These are phyloP conservation scores for Ailurus styani DNA, from an alignment of 2,113 vertebrate species.

Conservation along the genomic window DNA sequence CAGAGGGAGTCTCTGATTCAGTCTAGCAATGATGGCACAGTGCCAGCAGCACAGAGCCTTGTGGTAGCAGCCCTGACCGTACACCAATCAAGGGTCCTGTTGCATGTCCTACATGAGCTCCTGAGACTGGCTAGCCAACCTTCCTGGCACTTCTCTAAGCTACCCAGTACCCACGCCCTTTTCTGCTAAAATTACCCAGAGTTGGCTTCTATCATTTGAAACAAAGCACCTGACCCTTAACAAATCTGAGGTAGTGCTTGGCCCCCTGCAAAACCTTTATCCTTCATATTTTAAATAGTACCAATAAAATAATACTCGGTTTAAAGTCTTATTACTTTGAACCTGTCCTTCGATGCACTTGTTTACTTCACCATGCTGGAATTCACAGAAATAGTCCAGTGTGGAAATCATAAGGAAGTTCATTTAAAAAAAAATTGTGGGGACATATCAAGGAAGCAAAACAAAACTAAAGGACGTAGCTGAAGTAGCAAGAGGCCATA, in stretches of 20 bases:
- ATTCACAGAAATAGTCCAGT: not conserved
- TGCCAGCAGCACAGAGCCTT: not conserved
- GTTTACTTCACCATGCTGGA: not conserved
- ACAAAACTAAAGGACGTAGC: not conserved
- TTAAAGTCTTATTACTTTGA: not conserved
- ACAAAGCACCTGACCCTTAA: not conserved
- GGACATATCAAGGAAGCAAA: not conserved
- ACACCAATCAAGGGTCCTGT: rapidly evolving
- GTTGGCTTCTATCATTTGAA: not conserved
- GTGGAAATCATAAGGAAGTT: not conserved
- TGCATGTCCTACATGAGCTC: not conserved
- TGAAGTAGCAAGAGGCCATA: not conserved
- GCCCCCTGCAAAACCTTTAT: not conserved
- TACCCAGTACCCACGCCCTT: not conserved
- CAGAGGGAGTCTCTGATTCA: not conserved
- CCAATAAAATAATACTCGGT: not conserved
- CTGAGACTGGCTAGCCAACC: not conserved
- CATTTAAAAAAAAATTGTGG: not conserved
- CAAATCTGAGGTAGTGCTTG: not conserved
- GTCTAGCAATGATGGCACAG: not conserved
- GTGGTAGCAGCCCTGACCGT: rapidly evolving
- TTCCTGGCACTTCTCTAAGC: not conserved
- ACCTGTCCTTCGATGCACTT: not conserved
- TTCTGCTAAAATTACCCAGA: not conserved
- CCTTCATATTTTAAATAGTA: not conserved